phyloP scores from a whole-genome alignment of 2,888 invertebrate genomes.

The Slavum lentiscoides region DNA sequence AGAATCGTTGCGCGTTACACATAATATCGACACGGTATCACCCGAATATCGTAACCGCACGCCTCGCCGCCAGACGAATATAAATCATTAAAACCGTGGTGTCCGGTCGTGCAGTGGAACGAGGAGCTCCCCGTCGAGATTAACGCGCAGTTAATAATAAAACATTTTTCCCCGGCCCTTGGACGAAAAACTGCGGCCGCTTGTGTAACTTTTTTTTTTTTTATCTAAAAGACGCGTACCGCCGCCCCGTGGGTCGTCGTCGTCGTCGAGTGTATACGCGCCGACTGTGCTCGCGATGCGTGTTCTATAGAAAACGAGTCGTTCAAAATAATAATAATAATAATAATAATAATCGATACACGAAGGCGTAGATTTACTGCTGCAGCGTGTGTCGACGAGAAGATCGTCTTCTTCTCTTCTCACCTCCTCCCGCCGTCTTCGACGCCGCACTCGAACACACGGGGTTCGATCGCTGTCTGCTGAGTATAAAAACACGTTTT shows the following conservation, averaged over 20 bases:
- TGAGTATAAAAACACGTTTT: conserved; percentile 6
- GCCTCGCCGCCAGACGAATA: conserved; percentile 39
- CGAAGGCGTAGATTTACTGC: conserved; percentile 53
- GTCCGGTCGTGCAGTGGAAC: conserved; percentile 30
- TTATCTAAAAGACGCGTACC: conserved; percentile 34
- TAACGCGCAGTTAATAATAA: conserved; percentile 33
- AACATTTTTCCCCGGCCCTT: conserved; percentile 39
- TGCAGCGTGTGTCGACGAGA: background rate
- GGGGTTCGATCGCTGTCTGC: background rate
- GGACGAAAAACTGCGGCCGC: background rate
- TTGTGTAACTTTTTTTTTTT: conserved; percentile 3
- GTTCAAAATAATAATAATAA: conserved; percentile 39
- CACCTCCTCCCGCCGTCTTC: background rate
- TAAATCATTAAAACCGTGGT: conserved; percentile 48
- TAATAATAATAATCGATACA: conserved; percentile 37
- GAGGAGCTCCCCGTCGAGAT: conserved; percentile 43
- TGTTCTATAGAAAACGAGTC: conserved; percentile 41
- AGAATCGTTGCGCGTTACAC: too few species aligned
- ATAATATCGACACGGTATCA: background rate
- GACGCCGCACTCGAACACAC: too few species aligned
- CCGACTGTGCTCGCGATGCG: background rate
- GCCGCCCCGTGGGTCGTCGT: conserved; percentile 25
- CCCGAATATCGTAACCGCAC: conserved; percentile 8
- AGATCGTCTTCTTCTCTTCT: conserved; percentile 18
- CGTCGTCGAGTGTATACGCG: background rate